These are phyloP conservation scores for Phaethon lepturus DNA, from an alignment of 2,113 vertebrate species.

Conservation along the genomic window DNA sequence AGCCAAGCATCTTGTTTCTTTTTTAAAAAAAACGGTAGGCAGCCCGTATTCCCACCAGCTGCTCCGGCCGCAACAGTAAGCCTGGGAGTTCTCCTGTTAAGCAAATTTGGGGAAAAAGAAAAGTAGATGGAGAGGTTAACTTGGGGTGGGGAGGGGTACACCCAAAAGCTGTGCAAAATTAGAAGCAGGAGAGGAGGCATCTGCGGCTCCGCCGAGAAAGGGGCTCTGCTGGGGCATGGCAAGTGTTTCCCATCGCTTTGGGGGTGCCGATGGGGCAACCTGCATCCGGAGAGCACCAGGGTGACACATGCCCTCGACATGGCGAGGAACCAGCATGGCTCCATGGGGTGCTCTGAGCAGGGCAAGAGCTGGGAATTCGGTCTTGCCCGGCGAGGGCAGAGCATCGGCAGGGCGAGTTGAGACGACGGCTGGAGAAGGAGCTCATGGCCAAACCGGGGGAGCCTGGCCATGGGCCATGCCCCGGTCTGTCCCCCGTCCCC, in stretches of 20 bases:
- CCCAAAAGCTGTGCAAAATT: not conserved
- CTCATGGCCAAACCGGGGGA: fast-evolving
- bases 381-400: fast-evolving
- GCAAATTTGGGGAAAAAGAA: not conserved
- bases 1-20: constrained; percentile 36
- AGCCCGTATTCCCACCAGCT: not conserved
- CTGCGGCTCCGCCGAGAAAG: not conserved
- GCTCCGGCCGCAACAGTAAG: not conserved
- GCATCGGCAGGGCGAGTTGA: fast-evolving
- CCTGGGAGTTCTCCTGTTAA: not conserved
- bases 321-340: not conserved
- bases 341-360: not conserved
- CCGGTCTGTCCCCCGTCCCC: not conserved
- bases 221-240: not conserved
- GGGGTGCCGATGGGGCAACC: not conserved
- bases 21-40: no score
- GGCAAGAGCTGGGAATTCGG: not conserved
- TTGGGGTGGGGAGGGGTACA: not conserved
- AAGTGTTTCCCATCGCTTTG: not conserved
- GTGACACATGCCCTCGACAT: fast-evolving
- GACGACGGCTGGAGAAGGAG: fast-evolving
- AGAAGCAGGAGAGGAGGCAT: not conserved
- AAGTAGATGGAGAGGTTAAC: not conserved
- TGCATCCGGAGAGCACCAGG: fast-evolving
- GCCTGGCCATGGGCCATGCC: not conserved